Evolutionary conservation across 2,113 vertebrate genomes (phyloP), one percentile per base, ranked within the genome.

Genomic region (Pseudorasbora parva): DNA sequence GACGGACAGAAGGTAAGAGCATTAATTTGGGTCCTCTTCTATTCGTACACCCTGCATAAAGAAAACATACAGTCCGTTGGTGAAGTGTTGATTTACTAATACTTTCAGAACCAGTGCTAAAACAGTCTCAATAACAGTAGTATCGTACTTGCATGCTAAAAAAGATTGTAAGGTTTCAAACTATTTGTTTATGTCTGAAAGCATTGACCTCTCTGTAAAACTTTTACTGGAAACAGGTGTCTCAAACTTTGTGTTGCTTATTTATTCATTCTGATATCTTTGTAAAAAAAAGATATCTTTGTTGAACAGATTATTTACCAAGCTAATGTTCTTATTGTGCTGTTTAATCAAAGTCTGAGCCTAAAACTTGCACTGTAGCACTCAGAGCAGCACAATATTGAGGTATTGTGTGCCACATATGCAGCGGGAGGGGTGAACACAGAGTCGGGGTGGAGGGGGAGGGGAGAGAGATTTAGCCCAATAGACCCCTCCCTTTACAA

Each of bases 401-500:
- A 90, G 89, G 87, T 89, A 91, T 95, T 97, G 93, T 96, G 91
- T 97, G 97, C 96, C 97, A 97, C 97, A 96, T 97, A 91, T 92
- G 94, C 97, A 96, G 84, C 1, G 73, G 80, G 89, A 91, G 89
- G 92, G 81, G 37, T 87, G 89, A 88, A 85, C 49, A 59, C 78
- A 62, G 68, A 83, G 85, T 57, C 49, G 81, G 69, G 75, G 51
- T 60, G 84, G 81, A 56, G 81, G 81, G 82, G 78, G 85, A 73
- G 73, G 79, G 73, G 82, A 84, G 72, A 27, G 59, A 82, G 59
- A 56, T 27, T 73, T 2, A 0, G 4, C 64, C 66, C 10, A 17
- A 82, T 72, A 59, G 77, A 73, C 49, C 86, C 45, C 91, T 91
- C 72, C 91, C 90, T 87, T 90, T 89, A 90, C 89, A 89, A 90